Evolutionary conservation across 2,888 invertebrate genomes (phyloP).

Genomic region (Ecdyonurus torrentis): DNA sequence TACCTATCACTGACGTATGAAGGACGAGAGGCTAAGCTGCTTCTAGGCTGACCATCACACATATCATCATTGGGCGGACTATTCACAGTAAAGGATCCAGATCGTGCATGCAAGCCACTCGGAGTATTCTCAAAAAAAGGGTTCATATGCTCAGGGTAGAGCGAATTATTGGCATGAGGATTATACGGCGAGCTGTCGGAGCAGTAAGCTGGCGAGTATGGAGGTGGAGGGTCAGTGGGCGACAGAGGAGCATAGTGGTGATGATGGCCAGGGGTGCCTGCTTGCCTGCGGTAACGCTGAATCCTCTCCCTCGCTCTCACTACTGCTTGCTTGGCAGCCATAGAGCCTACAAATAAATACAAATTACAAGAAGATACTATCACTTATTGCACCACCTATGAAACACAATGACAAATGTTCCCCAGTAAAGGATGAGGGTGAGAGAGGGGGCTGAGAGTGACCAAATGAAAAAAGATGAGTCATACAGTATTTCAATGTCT

Average conservation of each 20-base stretch:
- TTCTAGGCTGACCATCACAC: background rate
- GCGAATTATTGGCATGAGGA: background rate
- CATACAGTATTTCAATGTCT: too few relatives aligned
- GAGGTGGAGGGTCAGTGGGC: background rate
- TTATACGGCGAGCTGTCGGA: background rate
- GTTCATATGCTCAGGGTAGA: background rate
- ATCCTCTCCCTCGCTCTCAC: background rate
- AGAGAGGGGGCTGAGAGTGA: too few relatives aligned
- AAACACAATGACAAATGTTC: too few relatives aligned
- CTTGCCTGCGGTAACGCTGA: background rate
- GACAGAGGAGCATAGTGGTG: too few relatives aligned
- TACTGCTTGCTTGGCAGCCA: background rate
- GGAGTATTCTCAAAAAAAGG: background rate
- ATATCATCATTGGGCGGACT: background rate
- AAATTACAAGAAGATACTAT: background rate
- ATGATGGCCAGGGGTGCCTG: background rate
- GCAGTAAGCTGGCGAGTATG: background rate
- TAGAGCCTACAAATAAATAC: background rate
- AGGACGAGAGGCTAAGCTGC: background rate
- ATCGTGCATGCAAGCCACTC: background rate
- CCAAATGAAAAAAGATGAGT: too few relatives aligned
- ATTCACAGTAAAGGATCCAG: background rate
- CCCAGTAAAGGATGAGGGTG: too few relatives aligned
- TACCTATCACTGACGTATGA: background rate
- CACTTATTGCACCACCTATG: too few relatives aligned